Conservation (phyloP, 1,140 invertebrate species). For the Psilanteris sp. region DNA sequence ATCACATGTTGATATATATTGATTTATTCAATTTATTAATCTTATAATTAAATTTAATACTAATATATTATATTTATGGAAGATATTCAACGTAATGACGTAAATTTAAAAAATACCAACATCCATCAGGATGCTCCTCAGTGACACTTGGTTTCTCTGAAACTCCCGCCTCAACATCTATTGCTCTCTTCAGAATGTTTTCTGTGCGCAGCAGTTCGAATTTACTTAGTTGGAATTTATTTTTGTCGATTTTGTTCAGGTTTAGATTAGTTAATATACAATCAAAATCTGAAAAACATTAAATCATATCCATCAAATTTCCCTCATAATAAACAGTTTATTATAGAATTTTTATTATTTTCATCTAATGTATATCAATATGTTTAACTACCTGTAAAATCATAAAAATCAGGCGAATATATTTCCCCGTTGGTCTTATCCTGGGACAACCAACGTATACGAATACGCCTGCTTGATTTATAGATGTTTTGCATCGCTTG, state of each 20-base stretch:
- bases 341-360: no score
- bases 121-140: constrained; percentile 91
- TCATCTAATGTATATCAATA: no score
- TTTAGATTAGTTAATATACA: constrained; percentile 92
- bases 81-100: no score
- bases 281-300: constrained; percentile 87
- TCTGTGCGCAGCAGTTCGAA: constrained; percentile 88
- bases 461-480: constrained; percentile 88
- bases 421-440: constrained; percentile 85
- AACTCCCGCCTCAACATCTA: constrained; percentile 89
- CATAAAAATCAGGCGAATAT: constrained; percentile 94
- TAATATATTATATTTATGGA: no score
- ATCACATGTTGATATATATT: no score
- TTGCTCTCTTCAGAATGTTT: constrained; percentile 90
- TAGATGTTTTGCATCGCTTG: constrained; percentile 95
- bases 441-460: constrained; percentile 93
- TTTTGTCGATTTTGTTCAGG: constrained; percentile 86
- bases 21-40: no score
- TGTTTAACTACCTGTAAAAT: constrained; percentile 86
- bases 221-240: constrained; percentile 85
- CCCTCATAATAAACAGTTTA: no score
- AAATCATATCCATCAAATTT: constrained; percentile 10
- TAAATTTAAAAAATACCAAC: constrained; percentile 81
- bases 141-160: constrained; percentile 84
- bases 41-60: no score